Base-by-base conservation (phyloP, 2,797 vertebrate genomes). In the Periophthalmus magnuspinnatus region DNA sequence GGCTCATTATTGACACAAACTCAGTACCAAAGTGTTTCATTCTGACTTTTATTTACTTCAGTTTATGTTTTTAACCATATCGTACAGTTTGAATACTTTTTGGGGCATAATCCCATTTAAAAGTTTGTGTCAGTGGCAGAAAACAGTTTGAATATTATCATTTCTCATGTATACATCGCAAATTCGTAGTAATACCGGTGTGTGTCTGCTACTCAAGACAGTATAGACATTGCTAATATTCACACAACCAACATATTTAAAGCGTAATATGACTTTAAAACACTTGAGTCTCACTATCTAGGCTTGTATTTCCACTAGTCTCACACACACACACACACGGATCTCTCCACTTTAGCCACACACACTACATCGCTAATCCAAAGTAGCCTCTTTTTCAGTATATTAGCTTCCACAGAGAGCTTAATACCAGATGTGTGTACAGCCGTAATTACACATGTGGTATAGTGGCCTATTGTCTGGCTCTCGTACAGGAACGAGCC, bases 391-490 rank as follows among this genome's bases (percentile, higher is more conserved):
- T 71, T 81, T 79, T 80, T 81, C 19, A 78, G 84, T 81, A 80
- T 88, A 89, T 90, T 88, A 87, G 74, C 80, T 87, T 90, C 89
- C 87, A 88, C 76, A 86, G 85, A 88, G 84, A 87, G 86, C 83
- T 82, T 74, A 86, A 89, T 84, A 91, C 93, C 93, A 94, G 93
- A 94, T 94, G 94, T 94, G 89, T 91, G 91, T 91, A 90, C 86
- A 92, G 91, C 85, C 89, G 90, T 91, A 91, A 94, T 94, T 92
- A 91, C 82, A 72, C 88, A 85, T 89, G 89, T 89, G 82, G 85
- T 83, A 93, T 91, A 93, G 92, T 90, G 87, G 90, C 85, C 91
- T 93, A 92, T 93, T 94, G 93, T 94, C 88, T 90, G 86, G 91
- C 88, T 86, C 82, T 75, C 78, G 72, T 85, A 82, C 80, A 87